A percentile compares a stretch with the other conserved stretches of the same genome.
These are phyloP conservation scores for Volucella inanis DNA, from an alignment of 2,888 invertebrate species.

Conservation along the genomic window DNA sequence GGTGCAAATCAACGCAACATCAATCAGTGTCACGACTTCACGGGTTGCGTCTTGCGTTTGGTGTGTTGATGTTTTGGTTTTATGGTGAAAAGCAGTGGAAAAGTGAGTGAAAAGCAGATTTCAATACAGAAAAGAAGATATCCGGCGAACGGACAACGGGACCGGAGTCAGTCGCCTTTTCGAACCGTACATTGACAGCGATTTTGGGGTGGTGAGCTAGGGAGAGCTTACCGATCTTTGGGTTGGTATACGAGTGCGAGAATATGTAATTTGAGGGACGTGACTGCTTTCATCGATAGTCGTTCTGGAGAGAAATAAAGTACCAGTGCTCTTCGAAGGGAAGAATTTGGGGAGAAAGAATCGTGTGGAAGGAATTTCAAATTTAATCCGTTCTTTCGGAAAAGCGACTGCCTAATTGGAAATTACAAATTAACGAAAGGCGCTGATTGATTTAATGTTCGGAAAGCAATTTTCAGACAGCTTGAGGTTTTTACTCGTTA, in stretches of 20 bases:
- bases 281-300: slow-evolving; percentile 12
- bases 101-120: slow-evolving; percentile 64
- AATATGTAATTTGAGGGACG: slow-evolving; percentile 55
- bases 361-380: slow-evolving; percentile 56
- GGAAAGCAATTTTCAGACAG: slow-evolving; percentile 48
- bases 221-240: slow-evolving; percentile 31
- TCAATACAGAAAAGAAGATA: slow-evolving; percentile 34
- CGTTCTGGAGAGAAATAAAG: slow-evolving; percentile 32
- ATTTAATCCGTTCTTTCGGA: slow-evolving; percentile 54
- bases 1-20: slow-evolving; percentile 51
- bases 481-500: slow-evolving; percentile 32
- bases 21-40: slow-evolving; percentile 63
- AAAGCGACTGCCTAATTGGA: slow-evolving; percentile 60
- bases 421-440: slow-evolving; percentile 72
- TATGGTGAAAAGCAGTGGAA: slow-evolving; percentile 33
- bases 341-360: not conserved
- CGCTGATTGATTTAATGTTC: slow-evolving; percentile 73
- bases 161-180: too few species aligned
- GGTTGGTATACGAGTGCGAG: not conserved
- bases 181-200: slow-evolving; percentile 29
- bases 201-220: not conserved
- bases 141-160: slow-evolving; percentile 38
- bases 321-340: not conserved
- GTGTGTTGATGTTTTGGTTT: slow-evolving; percentile 25
- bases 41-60: slow-evolving; percentile 13